Evolutionary conservation across 2,888 invertebrate genomes (phyloP), one percentile per base, ranked within the genome.

Genomic region (Eupithecia subumbrata): DNA sequence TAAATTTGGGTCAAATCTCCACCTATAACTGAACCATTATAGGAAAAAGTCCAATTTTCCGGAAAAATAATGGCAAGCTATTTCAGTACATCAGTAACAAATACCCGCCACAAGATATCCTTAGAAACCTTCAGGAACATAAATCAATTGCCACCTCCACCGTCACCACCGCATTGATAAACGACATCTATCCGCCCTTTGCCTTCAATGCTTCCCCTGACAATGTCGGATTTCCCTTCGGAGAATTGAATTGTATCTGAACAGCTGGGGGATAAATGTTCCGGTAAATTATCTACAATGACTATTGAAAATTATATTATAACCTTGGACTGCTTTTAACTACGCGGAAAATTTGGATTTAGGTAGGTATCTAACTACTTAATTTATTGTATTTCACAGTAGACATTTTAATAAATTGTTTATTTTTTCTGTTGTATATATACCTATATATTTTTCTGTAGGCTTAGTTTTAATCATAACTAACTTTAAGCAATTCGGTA

Each of bases 111-210:
- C 64, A 67, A 22, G 40, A 37, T 37, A 67, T 67, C 67, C 40
- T 66, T 22, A 52, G 52, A 63, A 30, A 71, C 70, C 70, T 71
- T 70, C 69, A 25, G 70, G 16, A 63, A 18, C 52, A 73, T 76
- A 71, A 73, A 76, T 76, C 76, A 73, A 73, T 71, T 73, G 76
- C 18, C 60, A 43, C 69, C 48, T 70, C 63, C 40, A 43, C 66
- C 43, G 14, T 30, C 30, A 30, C 64, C 37, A 40, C n/a, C 63
- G 69, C 66, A 25, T 67, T 76, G 76, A 76, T 73, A 67, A 73
- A 73, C 70, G 76, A 76, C 69, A 12, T 76, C 60, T n/a, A 37
- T 40, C 40, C 67, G 12, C 22, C 22, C 40, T 67, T 37, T 37
- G 40, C 67, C 40, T 40, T 40, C 40, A 67, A 67, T 67, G 67